phyloP scores from a whole-genome alignment of 2,888 invertebrate genomes.

The Heteromyza rotundicornis region DNA sequence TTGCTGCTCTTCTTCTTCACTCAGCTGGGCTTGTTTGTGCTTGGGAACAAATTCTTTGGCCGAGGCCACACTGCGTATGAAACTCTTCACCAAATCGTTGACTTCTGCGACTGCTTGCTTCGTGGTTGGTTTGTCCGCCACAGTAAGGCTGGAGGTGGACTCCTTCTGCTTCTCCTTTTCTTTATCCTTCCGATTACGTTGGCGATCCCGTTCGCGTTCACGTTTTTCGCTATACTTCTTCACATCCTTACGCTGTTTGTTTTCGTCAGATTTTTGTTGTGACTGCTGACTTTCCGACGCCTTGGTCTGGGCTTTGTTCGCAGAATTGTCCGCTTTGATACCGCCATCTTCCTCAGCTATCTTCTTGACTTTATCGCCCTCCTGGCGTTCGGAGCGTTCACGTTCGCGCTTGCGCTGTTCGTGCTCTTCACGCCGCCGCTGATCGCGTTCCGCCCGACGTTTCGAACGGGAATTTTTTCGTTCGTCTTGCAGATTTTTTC shows the following conservation, averaged over 20 bases:
- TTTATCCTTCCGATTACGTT: no score
- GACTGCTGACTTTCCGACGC: no score
- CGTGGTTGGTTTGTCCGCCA: constrained; percentile 1
- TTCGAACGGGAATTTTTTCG: constrained; percentile 51
- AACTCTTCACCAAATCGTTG: constrained; percentile 41
- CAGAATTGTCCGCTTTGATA: constrained; percentile 19
- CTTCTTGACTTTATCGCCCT: constrained; percentile 11
- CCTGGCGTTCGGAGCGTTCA: constrained; percentile 35
- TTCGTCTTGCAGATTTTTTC: constrained; percentile 33
- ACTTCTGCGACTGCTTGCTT: constrained; percentile 21
- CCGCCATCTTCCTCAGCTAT: constrained; percentile 23
- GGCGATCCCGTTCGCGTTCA: constrained; percentile 36
- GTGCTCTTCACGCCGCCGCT: constrained; percentile 58
- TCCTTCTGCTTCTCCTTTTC: constrained; percentile 16
- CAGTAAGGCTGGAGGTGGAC: neutral
- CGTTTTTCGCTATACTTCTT: constrained; percentile 52
- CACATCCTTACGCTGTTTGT: constrained; percentile 38
- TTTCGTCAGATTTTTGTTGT: constrained; percentile 29
- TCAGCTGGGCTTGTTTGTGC: constrained; percentile 28
- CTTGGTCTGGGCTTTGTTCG: no score
- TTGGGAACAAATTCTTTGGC: constrained; percentile 38
- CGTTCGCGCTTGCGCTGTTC: constrained; percentile 49
- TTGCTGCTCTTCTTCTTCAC: constrained; percentile 21
- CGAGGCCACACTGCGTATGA: constrained; percentile 41
- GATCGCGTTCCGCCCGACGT: constrained; percentile 55